Evolutionary conservation across 53 echinoderm and acorn worm species (phyloP).

Genomic region (Apostichopus leukothele): DNA sequence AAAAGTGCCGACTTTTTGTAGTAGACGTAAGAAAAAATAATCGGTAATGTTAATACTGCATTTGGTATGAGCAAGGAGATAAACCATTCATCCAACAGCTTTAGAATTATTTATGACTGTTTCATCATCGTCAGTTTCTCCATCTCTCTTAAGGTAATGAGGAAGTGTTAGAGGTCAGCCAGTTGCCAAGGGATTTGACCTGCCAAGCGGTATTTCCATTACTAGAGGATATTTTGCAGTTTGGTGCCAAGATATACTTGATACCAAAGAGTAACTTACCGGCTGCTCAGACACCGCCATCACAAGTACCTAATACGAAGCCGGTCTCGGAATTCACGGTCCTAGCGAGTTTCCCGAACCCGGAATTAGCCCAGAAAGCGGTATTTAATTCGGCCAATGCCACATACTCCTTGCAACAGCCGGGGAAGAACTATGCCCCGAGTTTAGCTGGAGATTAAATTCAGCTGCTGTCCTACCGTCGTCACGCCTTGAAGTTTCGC

Average conservation of each 20-base stretch:
- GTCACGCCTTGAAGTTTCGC: slow-evolving; percentile 2
- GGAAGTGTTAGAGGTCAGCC: slow-evolving; percentile 67
- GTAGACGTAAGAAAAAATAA: too few relatives aligned
- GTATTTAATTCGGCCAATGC: slow-evolving; percentile 72
- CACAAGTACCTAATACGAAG: slow-evolving; percentile 71
- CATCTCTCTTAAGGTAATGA: slow-evolving; percentile 50
- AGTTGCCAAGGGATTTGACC: slow-evolving; percentile 66
- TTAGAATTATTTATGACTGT: too few relatives aligned
- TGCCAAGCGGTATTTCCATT: slow-evolving; percentile 63
- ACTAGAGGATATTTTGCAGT: slow-evolving; percentile 67
- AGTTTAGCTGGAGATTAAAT: slow-evolving; percentile 48
- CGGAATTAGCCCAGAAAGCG: slow-evolving; percentile 75
- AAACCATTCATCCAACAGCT: too few relatives aligned
- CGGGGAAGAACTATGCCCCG: slow-evolving; percentile 61
- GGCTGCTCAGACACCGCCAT: slow-evolving; percentile 43
- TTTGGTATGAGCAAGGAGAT: too few relatives aligned
- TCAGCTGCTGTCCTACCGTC: neutral
- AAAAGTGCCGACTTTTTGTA: too few relatives aligned
- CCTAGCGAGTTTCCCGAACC: slow-evolving; percentile 64
- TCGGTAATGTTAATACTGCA: too few relatives aligned
- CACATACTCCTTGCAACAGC: slow-evolving; percentile 70
- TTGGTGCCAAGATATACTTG: slow-evolving; percentile 82
- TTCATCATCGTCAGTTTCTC: too few relatives aligned
- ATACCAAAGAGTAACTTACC: slow-evolving; percentile 61
- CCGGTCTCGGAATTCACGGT: slow-evolving; percentile 75